These are phyloP conservation scores for Dendrolimus pini DNA, from an alignment of 2,888 invertebrate genomes.

Conservation along the genomic window DNA sequence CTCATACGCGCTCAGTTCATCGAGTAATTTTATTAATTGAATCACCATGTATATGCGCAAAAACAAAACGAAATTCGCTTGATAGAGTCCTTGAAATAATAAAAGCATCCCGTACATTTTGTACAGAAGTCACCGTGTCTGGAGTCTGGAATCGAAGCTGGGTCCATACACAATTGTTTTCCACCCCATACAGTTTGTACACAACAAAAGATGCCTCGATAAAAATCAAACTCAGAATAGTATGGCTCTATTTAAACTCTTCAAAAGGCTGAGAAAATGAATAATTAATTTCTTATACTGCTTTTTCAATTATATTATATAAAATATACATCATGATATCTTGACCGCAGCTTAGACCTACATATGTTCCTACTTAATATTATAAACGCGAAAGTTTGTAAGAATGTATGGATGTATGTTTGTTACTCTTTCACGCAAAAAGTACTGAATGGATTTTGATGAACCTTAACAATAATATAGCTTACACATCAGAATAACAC, in stretches of 20 bases:
- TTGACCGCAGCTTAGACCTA: too few species aligned
- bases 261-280: background rate
- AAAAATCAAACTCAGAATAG: conserved; percentile 41
- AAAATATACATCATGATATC: too few species aligned
- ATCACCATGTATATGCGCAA: conserved; percentile 30
- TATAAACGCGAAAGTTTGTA: too few species aligned
- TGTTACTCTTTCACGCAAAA: too few species aligned
- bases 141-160: conserved; percentile 34
- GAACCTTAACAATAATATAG: too few species aligned
- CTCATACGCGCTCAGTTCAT: too few species aligned
- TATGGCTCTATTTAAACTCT: background rate
- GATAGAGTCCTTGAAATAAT: conserved; percentile 59
- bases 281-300: background rate
- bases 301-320: background rate
- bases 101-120: conserved; percentile 56
- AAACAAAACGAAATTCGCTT: conserved; percentile 54
- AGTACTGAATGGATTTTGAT: too few species aligned
- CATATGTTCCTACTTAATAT: too few species aligned
- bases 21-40: too few species aligned
- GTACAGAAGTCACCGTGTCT: conserved; percentile 33
- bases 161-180: conserved; percentile 52
- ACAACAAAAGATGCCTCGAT: conserved; percentile 59
- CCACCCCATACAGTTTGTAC: conserved; percentile 42
- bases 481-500: too few species aligned
- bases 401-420: too few species aligned